These are phyloP conservation scores for Coelopa frigida DNA, from an alignment of 1,140 invertebrate species.

Conservation along the genomic window DNA sequence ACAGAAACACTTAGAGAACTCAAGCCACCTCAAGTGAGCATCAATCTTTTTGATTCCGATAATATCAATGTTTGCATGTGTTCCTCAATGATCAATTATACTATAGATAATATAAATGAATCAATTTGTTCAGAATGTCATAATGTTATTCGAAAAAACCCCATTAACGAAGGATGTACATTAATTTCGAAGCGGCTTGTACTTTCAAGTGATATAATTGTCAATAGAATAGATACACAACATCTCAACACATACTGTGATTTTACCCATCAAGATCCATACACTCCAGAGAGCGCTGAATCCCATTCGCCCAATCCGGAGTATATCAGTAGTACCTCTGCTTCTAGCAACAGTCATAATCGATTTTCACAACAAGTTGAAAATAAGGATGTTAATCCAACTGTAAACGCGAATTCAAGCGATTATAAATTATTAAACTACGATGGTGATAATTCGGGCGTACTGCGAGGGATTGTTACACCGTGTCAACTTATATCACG, in stretches of 20 bases:
- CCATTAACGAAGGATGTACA: constrained; percentile 19
- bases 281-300: constrained; percentile 69
- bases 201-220: constrained; percentile 45
- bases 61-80: constrained; percentile 38
- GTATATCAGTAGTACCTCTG: constrained; percentile 19
- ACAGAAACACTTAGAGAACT: neutral
- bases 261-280: constrained; percentile 54
- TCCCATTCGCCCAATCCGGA: constrained; percentile 61
- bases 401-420: too few species aligned
- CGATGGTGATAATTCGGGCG: neutral
- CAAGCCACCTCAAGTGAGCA: constrained; percentile 46
- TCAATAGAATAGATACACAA: constrained; percentile 51
- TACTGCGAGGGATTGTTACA: constrained; percentile 41
- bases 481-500: constrained; percentile 49
- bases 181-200: constrained; percentile 31
- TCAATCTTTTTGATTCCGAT: constrained; percentile 48
- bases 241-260: constrained; percentile 39
- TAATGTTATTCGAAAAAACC: constrained; percentile 26
- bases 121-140: constrained; percentile 28
- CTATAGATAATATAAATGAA: constrained; percentile 5
- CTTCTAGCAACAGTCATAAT: constrained; percentile 23
- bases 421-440: too few species aligned
- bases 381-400: too few species aligned
- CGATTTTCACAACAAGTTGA: constrained; percentile 11
- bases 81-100: constrained; percentile 14